phyloP scores from a whole-genome alignment of 2,113 vertebrate genomes.

The Phasianus colchicus region DNA sequence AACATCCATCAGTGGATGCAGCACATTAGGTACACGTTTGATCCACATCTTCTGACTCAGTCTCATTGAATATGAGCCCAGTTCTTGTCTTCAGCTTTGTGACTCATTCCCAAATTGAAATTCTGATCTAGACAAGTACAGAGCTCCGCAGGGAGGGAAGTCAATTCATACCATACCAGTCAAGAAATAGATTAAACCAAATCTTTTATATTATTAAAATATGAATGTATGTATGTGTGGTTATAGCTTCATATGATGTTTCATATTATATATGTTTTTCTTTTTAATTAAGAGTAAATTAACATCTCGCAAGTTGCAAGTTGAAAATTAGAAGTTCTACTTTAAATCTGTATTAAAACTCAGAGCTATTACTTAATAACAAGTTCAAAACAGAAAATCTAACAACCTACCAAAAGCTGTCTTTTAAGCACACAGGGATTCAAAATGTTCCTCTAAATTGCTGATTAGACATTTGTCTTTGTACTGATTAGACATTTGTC shows the following conservation, averaged over 20 bases:
- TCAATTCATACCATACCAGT: not conserved
- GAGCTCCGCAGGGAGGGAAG: not conserved
- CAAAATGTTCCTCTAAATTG: not conserved
- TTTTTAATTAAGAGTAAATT: not conserved
- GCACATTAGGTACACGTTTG: not conserved
- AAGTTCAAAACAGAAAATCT: constrained; percentile 42
- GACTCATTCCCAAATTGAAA: not conserved
- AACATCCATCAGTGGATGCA: not conserved
- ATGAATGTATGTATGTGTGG: not conserved
- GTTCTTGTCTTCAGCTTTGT: not conserved
- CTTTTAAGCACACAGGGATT: not conserved
- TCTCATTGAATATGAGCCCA: not conserved
- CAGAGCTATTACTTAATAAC: constrained; percentile 1
- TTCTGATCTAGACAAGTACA: not conserved
- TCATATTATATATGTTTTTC: rapidly evolving
- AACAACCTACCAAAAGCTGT: constrained; percentile 1
- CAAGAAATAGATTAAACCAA: not conserved
- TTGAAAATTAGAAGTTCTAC: not conserved
- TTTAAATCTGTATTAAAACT: constrained; percentile 16
- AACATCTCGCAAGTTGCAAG: not conserved
- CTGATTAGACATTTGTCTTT: not conserved
- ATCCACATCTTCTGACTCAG: not conserved
- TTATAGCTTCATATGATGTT: not conserved
- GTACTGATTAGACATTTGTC: not conserved
- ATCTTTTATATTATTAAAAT: not conserved